A percentile compares a stretch with the other conserved stretches of the same genome.
phyloP scores from a whole-genome alignment of 2,888 invertebrate genomes.

The Hydroisotoma schaefferi region DNA sequence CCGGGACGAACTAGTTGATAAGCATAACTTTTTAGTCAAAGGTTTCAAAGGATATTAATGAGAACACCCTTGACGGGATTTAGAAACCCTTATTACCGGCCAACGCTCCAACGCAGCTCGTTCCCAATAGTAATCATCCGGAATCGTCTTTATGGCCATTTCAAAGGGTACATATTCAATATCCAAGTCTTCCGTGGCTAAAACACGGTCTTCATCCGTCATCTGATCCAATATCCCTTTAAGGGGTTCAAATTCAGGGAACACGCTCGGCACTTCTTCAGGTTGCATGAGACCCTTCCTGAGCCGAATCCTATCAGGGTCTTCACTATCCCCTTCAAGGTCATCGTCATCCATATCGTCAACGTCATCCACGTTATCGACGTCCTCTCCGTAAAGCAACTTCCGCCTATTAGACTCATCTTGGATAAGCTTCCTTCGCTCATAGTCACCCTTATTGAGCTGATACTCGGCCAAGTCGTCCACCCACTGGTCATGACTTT shows the following conservation, averaged over 20 bases:
- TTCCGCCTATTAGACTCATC: background rate
- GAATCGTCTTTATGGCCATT: conserved; percentile 43
- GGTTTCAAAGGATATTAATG: background rate
- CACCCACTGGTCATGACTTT: conserved; percentile 33
- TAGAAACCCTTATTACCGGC: conserved; percentile 26
- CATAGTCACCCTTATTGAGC: conserved; percentile 22
- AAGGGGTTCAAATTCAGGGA: conserved; percentile 32
- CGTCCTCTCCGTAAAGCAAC: conserved; percentile 7
- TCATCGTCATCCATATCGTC: conserved; percentile 20
- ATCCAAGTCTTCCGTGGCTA: conserved; percentile 43
- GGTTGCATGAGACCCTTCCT: conserved; percentile 12
- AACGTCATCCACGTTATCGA: conserved; percentile 21
- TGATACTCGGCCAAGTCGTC: conserved; percentile 30
- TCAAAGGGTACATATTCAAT: conserved; percentile 42
- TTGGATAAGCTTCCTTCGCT: conserved; percentile 19
- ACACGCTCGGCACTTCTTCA: conserved; percentile 27
- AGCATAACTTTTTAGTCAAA: background rate
- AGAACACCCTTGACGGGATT: background rate
- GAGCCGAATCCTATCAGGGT: conserved; percentile 4
- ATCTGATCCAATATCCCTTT: conserved; percentile 25
- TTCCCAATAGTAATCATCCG: conserved; percentile 47
- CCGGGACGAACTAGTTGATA: conserved; percentile 20
- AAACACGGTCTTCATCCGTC: conserved; percentile 32
- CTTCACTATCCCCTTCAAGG: conserved; percentile 10
- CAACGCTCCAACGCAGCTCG: conserved; percentile 35